Base-by-base conservation (phyloP, 2,888 invertebrate genomes). In the Drosophila multiciliata region DNA sequence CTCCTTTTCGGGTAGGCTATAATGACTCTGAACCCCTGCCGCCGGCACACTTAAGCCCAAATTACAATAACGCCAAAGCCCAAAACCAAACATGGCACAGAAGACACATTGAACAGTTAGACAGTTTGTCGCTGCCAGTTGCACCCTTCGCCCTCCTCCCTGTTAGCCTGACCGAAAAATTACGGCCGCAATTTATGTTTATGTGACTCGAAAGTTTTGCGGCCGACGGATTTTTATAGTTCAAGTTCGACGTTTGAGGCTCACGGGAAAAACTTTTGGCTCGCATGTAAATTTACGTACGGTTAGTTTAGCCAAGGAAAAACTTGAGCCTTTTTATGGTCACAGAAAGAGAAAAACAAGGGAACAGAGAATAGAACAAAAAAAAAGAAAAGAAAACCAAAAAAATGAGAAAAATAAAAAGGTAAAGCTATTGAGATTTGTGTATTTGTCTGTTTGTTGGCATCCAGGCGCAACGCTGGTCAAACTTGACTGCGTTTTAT, bases 101-200 rank as follows among this genome's bases (percentile, higher is more conserved):
- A 26, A 62, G 52, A 73, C 49, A 62, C 80, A 74, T 58, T 68
- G 66, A 78, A 66, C 62, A 67, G 65, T 78, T 71, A 36, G 36
- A 57, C 26, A 15, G 45, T 29, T 11, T 65, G 26, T 17, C 35
- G 20, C 54, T 26, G 36, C 11, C 54, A 67, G 75, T 32, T 53
- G 26, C 8, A 45, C 45, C 8, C 23, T 23, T 0, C 23, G 1
- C 45, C 7, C 8, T 15, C 23, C 38, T n/a, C 2, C 29, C 8
- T 38, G 48, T 50, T 61, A 71, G 73, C 75, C 78, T 73, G 70
- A 78, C 88, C 86, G 29, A 75, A 83, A 90, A 90, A 87, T 86
- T 80, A 90, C 82, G 73, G 73, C 87, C 91, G 80, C 85, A 89
- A 89, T 90, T 91, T 91, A 91, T 88, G 87, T 90, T 89, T 87